Base-by-base conservation (phyloP, 2,797 vertebrate genomes). In the Epinephelus coioides region DNA sequence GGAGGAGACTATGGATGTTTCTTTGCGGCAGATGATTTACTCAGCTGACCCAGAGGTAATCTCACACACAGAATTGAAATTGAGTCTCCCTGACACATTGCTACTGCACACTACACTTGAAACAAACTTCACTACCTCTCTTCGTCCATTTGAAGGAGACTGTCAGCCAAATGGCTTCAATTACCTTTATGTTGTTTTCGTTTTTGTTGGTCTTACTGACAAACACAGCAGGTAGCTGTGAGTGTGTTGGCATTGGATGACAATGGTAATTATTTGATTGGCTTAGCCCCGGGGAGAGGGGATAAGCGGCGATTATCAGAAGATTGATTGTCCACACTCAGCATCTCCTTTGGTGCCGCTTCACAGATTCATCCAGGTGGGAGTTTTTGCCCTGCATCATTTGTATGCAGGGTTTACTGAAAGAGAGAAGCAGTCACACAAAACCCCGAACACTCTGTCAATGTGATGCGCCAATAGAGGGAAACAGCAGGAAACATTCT, bases 271-370 rank as follows among this genome's bases (percentile, higher is more conserved):
- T 77, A 68, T 87, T 86, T 77, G 83, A 89, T 84, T 89, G 72
- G 59, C 73, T 86, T 53, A 43, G 62, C 61, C 73, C 59, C 4
- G 12, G 55, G 69, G 67, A 72, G 51, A 78, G 73, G 44, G 59
- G 74, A 85, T 85, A 69, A 82, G 50, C n/a, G 15, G 79, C 75
- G 80, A 81, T 93, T 86, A 89, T 88, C 57, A 47, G 57, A 15
- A 9, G 82, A 88, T 73, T 83, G 44, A 90, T 87, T 88, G 72
- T 76, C 76, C 73, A 44, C 56, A 71, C 63, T 49, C 4, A 50
- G 43, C 5, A 15, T 79, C 49, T 73, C 21, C 78, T 81, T 43
- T 43, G 49, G 57, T 65, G 57, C n/a, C 3, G n/a, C 34, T 79
- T 67, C 21, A 46, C 18, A 79, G 64, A 78, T 75, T 56, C 46